Evolutionary conservation across 2,888 invertebrate species (phyloP).

Genomic region (Spodoptera exigua): DNA sequence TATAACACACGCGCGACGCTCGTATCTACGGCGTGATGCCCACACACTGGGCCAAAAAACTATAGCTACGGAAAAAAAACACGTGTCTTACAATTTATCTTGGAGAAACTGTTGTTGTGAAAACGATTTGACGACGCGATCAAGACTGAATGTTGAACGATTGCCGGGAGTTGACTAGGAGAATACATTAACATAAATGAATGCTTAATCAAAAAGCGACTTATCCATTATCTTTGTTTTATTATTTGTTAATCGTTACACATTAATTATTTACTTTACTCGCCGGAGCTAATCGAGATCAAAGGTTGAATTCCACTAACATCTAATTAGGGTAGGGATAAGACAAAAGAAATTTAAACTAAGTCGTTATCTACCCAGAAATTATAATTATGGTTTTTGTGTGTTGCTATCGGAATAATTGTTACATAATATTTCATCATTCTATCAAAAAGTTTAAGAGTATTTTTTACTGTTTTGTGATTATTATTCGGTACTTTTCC

Average conservation of each 20-base stretch:
- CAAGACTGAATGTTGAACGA: constrained; percentile 68
- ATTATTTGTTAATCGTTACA: constrained; percentile 61
- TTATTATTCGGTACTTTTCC: too few species aligned
- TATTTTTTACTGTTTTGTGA: background rate
- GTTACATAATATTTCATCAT: background rate
- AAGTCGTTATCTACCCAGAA: constrained; percentile 11
- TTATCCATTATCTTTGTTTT: constrained; percentile 57
- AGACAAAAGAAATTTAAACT: constrained; percentile 28
- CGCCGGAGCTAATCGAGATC: constrained; percentile 48
- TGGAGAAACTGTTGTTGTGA: constrained; percentile 51
- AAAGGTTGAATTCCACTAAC: constrained; percentile 47
- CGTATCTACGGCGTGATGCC: constrained; percentile 54
- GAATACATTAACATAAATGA: constrained; percentile 75
- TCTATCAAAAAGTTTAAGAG: background rate
- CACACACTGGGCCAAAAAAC: constrained; percentile 52
- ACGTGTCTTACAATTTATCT: constrained; percentile 41
- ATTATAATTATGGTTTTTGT: constrained; percentile 15
- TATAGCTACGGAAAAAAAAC: constrained; percentile 33
- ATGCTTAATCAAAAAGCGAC: constrained; percentile 63
- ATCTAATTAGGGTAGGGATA: constrained; percentile 31
- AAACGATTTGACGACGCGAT: constrained; percentile 64
- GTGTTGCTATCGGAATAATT: background rate
- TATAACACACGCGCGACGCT: constrained; percentile 66
- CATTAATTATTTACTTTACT: constrained; percentile 55
- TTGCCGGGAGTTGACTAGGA: constrained; percentile 56